phyloP scores from a whole-genome alignment of 2,888 invertebrate genomes.

The Podotricha telesiphe region DNA sequence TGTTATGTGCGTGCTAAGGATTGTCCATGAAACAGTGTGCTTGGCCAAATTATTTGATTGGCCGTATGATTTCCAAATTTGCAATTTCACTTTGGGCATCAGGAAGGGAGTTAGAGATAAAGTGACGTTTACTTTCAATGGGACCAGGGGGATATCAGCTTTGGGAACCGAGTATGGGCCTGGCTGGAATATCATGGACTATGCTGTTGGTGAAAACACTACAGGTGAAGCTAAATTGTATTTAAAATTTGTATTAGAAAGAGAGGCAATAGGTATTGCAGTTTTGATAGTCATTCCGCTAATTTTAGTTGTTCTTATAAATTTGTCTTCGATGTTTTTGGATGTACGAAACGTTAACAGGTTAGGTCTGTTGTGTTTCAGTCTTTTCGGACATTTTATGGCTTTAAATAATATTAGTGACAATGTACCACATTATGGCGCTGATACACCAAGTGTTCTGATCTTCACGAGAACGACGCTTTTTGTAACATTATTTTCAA shows the following conservation, averaged over 20 bases:
- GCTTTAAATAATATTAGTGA: constrained; percentile 48
- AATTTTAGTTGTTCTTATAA: constrained; percentile 50
- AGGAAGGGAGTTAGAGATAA: constrained; percentile 8
- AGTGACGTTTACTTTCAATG: constrained; percentile 44
- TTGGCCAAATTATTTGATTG: constrained; percentile 52
- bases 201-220: constrained; percentile 43
- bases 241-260: constrained; percentile 54
- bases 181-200: constrained; percentile 59
- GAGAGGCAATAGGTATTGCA: constrained; percentile 53
- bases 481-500: constrained; percentile 47
- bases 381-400: constrained; percentile 53
- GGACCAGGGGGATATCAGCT: constrained; percentile 43
- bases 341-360: constrained; percentile 51
- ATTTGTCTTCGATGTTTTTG: constrained; percentile 50
- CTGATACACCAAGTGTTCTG: constrained; percentile 53
- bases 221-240: constrained; percentile 47
- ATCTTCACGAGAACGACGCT: constrained; percentile 55
- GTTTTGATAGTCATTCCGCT: constrained; percentile 55
- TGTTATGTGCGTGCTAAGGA: constrained; percentile 40
- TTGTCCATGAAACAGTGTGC: constrained; percentile 44
- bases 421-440: constrained; percentile 51
- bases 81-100: constrained; percentile 48
- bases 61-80: constrained; percentile 56
- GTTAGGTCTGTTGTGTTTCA: constrained; percentile 51
- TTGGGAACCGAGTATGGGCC: constrained; percentile 51